Evolutionary conservation across 1,140 invertebrate genomes (phyloP), one percentile per base, ranked within the genome.

Genomic region (Linepithema humile): DNA sequence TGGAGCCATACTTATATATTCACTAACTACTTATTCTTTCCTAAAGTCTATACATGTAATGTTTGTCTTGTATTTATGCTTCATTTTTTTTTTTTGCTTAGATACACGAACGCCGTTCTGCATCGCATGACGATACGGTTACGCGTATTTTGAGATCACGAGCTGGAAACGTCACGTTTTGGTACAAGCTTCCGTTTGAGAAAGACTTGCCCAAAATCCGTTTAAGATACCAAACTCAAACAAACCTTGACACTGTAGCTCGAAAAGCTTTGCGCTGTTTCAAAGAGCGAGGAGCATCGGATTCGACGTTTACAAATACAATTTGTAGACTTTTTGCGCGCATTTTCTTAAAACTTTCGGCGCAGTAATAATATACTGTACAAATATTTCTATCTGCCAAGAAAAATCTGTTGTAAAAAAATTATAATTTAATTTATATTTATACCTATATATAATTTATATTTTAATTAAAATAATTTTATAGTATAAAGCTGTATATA

Each of bases 71-170:
- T 78, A 77, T 65, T 72, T 69, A 59, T 85, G 57, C 62, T 78
- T 43, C 82, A 45, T 62, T 85, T 64, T 69, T 60, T 84, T 83
- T 32, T 32, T 85, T 91, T 70, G 75, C 64, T 55, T 86, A 85
- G 48, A 83, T 89, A 85, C 80, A 91, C 75, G 73, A 87, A 85
- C 88, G 88, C 64, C 84, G 77, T 87, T 89, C 72, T 90, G 85
- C 57, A 85, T 86, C 85, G 73, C 60, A 85, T 78, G 45, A 80
- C 35, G 67, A 53, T 86, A 85, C 82, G 65, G 84, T 87, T 92
- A 91, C 75, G 60, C 85, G 32, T 87, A 87, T 72, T 69, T 87
- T 92, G 91, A 92, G 91, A 92, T 92, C 91, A 92, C 90, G 89
- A 92, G 91, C 91, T 93, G 91, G 84, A 91, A 91, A 91, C 84